Conservation (phyloP, 2,797 vertebrate genomes). For the Molossus molossus region DNA sequence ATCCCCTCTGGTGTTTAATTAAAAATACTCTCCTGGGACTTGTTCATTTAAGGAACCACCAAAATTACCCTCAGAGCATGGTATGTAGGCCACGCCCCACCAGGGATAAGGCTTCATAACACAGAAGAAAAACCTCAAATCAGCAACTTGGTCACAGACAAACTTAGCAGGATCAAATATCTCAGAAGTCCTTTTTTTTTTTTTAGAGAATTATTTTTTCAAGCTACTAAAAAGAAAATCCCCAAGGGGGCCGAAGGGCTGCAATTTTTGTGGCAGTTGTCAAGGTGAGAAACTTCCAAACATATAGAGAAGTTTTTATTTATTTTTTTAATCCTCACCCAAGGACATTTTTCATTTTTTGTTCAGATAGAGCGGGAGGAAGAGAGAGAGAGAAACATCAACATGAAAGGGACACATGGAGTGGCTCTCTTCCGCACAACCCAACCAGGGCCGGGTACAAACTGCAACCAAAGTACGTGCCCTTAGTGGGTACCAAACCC, state of each 20-base stretch:
- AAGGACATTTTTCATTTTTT: too few species aligned
- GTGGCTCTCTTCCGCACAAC: too few species aligned
- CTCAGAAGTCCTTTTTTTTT: neutral
- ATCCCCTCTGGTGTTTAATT: neutral
- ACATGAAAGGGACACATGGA: too few species aligned
- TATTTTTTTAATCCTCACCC: too few species aligned
- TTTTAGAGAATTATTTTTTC: constrained; percentile 2
- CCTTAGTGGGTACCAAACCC: too few species aligned
- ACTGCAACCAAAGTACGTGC: too few species aligned
- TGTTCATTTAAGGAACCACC: constrained; percentile 40
- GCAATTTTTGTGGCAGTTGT: neutral
- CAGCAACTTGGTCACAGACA: neutral
- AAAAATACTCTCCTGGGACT: constrained; percentile 43
- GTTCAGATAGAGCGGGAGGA: too few species aligned
- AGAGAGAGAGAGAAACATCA: too few species aligned
- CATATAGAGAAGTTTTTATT: neutral
- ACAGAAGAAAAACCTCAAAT: neutral
- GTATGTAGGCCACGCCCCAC: constrained; percentile 46
- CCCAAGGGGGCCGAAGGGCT: neutral
- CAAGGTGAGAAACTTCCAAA: neutral
- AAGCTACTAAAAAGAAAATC: constrained; percentile 13
- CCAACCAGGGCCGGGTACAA: too few species aligned
- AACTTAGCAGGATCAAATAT: neutral
- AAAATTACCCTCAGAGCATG: neutral
- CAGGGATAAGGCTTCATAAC: neutral